These are phyloP conservation scores for Ciconia nigra DNA, from an alignment of 2,797 vertebrate genomes.

Conservation along the genomic window DNA sequence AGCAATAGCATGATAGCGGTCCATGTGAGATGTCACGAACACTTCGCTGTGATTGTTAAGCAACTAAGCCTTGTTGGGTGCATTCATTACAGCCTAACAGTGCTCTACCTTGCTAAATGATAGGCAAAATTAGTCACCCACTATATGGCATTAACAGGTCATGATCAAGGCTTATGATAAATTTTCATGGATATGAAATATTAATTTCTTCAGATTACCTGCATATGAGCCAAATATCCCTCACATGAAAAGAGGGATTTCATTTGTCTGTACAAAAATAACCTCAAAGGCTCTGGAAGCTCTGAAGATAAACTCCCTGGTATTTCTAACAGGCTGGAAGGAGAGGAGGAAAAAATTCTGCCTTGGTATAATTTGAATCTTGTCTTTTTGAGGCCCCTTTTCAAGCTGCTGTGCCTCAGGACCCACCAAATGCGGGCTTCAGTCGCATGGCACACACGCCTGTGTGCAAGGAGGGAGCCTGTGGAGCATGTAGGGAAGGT, in stretches of 20 bases:
- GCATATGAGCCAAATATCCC: neutral
- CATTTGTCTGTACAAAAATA: neutral
- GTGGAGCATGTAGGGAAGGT: neutral
- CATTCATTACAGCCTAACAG: neutral
- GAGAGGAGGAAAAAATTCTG: neutral
- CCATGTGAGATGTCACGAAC: rapidly evolving
- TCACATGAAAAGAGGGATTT: neutral
- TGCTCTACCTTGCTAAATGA: neutral
- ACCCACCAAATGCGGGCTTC: neutral
- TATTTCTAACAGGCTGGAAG: neutral
- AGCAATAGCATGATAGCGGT: neutral
- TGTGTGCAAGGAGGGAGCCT: neutral
- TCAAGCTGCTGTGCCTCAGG: neutral
- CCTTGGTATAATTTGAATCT: neutral
- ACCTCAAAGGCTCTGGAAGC: neutral
- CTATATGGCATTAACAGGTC: neutral
- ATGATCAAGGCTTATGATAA: neutral
- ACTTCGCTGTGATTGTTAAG: neutral
- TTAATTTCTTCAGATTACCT: neutral
- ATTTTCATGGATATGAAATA: neutral
- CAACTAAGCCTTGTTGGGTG: neutral
- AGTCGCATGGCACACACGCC: rapidly evolving
- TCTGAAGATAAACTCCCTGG: neutral
- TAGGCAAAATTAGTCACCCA: neutral
- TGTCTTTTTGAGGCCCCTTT: neutral